Evolutionary conservation across 1,140 invertebrate genomes (phyloP).

Genomic region (Anoplophora glabripennis): DNA sequence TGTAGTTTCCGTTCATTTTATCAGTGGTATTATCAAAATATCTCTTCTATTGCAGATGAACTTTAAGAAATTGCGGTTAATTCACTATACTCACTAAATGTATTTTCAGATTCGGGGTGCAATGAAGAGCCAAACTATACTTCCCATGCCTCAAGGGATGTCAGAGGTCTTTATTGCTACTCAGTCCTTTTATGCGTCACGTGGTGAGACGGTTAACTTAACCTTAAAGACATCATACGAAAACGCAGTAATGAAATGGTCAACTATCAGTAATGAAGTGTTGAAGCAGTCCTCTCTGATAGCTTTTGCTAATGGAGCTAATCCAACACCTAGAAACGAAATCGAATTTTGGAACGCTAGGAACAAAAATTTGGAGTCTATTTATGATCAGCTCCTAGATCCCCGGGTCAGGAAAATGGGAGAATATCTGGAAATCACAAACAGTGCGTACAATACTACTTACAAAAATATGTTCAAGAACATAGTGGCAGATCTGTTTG

Average conservation of each 20-base stretch:
- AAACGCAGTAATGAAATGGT: constrained; percentile 80
- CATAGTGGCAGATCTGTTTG: constrained; percentile 51
- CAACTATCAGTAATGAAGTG: constrained; percentile 71
- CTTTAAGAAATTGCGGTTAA: not conserved
- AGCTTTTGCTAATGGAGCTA: constrained; percentile 44
- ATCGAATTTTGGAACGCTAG: constrained; percentile 68
- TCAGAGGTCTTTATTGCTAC: constrained; percentile 65
- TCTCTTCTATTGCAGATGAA: no score
- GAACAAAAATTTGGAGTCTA: constrained; percentile 73
- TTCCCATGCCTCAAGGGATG: constrained; percentile 76
- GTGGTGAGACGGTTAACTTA: constrained; percentile 59
- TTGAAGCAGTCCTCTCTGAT: constrained; percentile 70
- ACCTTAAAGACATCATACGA: constrained; percentile 68
- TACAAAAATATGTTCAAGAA: constrained; percentile 60
- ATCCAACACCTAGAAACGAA: constrained; percentile 70
- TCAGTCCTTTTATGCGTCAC: constrained; percentile 54
- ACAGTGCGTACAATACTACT: constrained; percentile 62
- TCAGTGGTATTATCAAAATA: no score
- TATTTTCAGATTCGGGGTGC: constrained; percentile 55
- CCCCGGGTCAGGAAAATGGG: constrained; percentile 78
- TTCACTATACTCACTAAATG: constrained; percentile 6
- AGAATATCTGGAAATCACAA: constrained; percentile 58
- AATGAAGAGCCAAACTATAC: constrained; percentile 56
- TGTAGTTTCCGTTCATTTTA: no score
- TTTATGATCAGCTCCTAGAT: constrained; percentile 78